phyloP scores from a whole-genome alignment of 2,113 vertebrate species.

The Garra rufa region DNA sequence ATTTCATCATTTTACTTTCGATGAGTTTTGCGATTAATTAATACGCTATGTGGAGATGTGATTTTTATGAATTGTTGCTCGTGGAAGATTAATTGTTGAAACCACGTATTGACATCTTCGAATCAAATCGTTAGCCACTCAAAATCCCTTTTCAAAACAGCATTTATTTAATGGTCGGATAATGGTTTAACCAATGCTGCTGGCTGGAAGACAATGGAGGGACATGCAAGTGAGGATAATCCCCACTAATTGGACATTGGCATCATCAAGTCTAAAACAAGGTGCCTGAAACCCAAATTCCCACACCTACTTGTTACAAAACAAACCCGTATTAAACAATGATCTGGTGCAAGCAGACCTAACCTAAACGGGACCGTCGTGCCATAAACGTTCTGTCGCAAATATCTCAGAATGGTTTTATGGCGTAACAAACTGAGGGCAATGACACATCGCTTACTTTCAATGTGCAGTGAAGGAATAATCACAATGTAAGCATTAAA shows the following conservation, averaged over 20 bases:
- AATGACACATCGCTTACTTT: constrained; percentile 18
- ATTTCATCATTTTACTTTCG: constrained; percentile 52
- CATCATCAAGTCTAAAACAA: constrained; percentile 63
- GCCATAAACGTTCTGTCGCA: background rate
- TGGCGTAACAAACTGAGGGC: constrained; percentile 55
- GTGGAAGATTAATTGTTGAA: constrained; percentile 51
- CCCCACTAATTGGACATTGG: constrained; percentile 74
- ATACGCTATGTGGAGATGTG: constrained; percentile 43
- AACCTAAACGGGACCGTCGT: background rate
- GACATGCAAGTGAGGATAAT: constrained; percentile 74
- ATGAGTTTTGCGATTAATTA: constrained; percentile 53
- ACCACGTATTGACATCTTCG: constrained; percentile 56
- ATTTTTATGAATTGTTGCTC: constrained; percentile 42
- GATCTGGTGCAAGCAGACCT: constrained; percentile 18
- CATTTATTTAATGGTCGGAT: constrained; percentile 59
- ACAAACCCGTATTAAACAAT: constrained; percentile 58
- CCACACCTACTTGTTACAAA: constrained; percentile 64
- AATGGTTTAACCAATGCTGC: constrained; percentile 58
- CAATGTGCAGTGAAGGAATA: background rate
- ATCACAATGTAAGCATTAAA: background rate
- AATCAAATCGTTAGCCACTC: constrained; percentile 68
- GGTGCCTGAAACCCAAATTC: constrained; percentile 70
- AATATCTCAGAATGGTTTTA: constrained; percentile 49
- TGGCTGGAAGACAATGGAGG: constrained; percentile 57
- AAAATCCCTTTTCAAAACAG: constrained; percentile 65